A percentile compares a stretch with the other conserved stretches of the same genome.
These are phyloP conservation scores for Ectemnius lituratus DNA, from an alignment of 2,888 invertebrate species.

Conservation along the genomic window DNA sequence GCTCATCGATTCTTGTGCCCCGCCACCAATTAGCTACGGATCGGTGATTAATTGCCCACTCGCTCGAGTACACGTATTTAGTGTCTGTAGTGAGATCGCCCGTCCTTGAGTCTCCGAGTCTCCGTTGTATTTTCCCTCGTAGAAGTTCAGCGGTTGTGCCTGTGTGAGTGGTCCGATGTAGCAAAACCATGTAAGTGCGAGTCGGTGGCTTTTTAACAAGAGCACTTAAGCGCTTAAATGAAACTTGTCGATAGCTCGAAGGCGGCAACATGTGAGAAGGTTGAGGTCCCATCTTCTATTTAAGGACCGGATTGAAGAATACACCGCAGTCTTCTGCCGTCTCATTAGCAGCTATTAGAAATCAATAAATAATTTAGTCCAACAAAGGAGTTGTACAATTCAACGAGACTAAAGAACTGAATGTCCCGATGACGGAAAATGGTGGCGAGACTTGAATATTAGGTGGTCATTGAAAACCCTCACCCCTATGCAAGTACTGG, in stretches of 20 bases:
- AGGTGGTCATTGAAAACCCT: too few relatives aligned
- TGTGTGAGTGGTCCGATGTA: slow-evolving; percentile 45
- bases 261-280: not conserved
- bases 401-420: too few relatives aligned
- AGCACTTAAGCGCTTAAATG: slow-evolving; percentile 28
- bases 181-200: slow-evolving; percentile 27
- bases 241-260: slow-evolving; percentile 15
- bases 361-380: too few relatives aligned
- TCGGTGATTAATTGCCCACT: slow-evolving; percentile 60
- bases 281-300: not conserved
- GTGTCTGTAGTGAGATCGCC: slow-evolving; percentile 50
- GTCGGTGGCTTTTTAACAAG: slow-evolving; percentile 37
- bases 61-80: slow-evolving; percentile 56
- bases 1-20: slow-evolving; percentile 54
- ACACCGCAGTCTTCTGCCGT: too few relatives aligned
- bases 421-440: too few relatives aligned
- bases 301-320: too few relatives aligned
- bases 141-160: slow-evolving; percentile 32
- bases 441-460: too few relatives aligned
- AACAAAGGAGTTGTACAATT: too few relatives aligned
- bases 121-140: slow-evolving; percentile 35
- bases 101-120: slow-evolving; percentile 39
- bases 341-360: too few relatives aligned
- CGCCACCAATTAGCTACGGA: slow-evolving; percentile 54
- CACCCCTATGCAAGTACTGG: too few relatives aligned